A percentile compares a stretch with the other conserved stretches of the same genome.
phyloP scores from a whole-genome alignment of 2,113 vertebrate species.

The Malurus melanocephalus region DNA sequence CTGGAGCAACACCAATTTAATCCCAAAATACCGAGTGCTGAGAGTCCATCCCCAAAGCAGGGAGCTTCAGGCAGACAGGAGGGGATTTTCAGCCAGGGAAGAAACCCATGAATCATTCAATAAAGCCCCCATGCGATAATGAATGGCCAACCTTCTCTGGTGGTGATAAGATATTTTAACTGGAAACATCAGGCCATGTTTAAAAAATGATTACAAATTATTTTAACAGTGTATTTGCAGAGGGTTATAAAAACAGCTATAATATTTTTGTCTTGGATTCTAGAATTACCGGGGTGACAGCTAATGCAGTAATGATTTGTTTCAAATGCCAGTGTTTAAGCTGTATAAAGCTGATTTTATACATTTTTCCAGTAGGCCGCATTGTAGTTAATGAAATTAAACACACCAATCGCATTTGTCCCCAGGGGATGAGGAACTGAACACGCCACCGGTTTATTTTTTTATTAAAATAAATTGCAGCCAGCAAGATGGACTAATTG shows the following conservation, averaged over 20 bases:
- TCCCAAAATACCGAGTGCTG: not conserved
- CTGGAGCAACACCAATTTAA: rapidly evolving
- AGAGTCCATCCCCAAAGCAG: not conserved
- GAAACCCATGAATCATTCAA: not conserved
- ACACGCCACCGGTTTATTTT: constrained; percentile 89
- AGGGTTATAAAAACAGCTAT: constrained; percentile 80
- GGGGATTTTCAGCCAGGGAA: not conserved
- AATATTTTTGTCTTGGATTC: constrained; percentile 77
- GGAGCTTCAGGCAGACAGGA: not conserved
- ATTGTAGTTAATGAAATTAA: constrained; percentile 97
- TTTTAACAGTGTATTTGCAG: constrained; percentile 76
- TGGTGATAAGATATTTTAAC: constrained; percentile 66
- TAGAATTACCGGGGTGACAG: constrained; percentile 80
- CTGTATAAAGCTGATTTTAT: constrained; percentile 87
- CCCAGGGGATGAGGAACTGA: constrained; percentile 85
- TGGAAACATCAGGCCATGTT: constrained; percentile 59
- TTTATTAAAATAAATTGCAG: constrained; percentile 97
- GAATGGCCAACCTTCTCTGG: constrained; percentile 14
- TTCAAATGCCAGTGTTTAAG: constrained; percentile 87
- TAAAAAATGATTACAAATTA: constrained; percentile 77
- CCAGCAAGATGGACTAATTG: constrained; percentile 91
- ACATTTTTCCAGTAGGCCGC: constrained; percentile 89
- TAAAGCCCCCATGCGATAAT: not conserved
- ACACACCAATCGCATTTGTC: constrained; percentile 88
- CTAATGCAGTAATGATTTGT: constrained; percentile 86